A percentile compares a stretch with the other conserved stretches of the same genome.
phyloP scores from a whole-genome alignment of 2,797 vertebrate species.

The Diplodus sargus region DNA sequence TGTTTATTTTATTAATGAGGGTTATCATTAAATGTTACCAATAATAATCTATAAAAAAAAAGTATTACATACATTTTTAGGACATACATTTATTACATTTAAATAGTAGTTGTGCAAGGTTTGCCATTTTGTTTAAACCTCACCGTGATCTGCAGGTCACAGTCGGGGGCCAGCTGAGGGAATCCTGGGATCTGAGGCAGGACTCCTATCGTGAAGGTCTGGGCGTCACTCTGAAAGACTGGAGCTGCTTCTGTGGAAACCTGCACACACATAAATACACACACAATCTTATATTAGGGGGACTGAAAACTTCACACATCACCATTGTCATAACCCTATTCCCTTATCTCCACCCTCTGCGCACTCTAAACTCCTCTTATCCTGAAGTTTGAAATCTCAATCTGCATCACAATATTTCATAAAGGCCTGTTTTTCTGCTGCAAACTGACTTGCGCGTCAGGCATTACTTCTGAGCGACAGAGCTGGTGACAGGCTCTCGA shows the following conservation, averaged over 20 bases:
- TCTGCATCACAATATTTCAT: neutral
- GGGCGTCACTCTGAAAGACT: slow-evolving; percentile 82
- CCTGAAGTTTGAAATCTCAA: slow-evolving; percentile 8
- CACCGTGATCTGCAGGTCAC: slow-evolving; percentile 94
- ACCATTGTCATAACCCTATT: too few species aligned
- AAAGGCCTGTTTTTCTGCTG: neutral
- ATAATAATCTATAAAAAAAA: too few species aligned
- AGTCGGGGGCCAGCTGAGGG: slow-evolving; percentile 87
- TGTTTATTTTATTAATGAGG: too few species aligned
- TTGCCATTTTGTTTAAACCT: slow-evolving; percentile 58
- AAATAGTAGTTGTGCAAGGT: neutral
- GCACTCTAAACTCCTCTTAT: neutral
- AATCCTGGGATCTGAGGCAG: slow-evolving; percentile 87
- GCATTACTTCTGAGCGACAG: slow-evolving; percentile 9
- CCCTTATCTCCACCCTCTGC: neutral
- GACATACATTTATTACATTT: neutral
- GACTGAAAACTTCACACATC: neutral
- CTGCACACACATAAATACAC: slow-evolving; percentile 72
- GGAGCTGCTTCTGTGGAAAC: slow-evolving; percentile 85
- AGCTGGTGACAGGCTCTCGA: neutral
- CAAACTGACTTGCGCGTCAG: neutral
- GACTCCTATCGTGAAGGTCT: slow-evolving; percentile 91
- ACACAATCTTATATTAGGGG: neutral
- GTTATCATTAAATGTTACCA: too few species aligned
- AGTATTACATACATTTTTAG: neutral